Percentiles rank a stretch among this genome's conserved stretches.
Conservation (phyloP, 2,113 vertebrate genomes). For the Corythaeola cristata region DNA sequence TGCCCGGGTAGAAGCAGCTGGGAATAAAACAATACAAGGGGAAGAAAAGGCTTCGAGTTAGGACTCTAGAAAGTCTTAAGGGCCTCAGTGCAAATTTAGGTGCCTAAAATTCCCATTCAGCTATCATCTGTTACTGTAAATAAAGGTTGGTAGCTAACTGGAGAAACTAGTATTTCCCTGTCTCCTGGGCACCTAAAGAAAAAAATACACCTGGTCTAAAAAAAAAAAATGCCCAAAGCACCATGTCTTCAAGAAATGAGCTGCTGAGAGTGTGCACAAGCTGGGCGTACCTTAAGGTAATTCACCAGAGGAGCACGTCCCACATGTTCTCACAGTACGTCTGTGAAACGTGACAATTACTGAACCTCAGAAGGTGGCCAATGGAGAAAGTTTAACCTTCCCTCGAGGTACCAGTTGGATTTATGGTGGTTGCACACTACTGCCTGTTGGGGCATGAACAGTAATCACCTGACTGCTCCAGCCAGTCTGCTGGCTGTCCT, state of each 20-base stretch:
- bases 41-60: neutral
- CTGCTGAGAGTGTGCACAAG: neutral
- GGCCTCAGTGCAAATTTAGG: neutral
- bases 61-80: neutral
- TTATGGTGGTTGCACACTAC: neutral
- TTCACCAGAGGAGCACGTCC: neutral
- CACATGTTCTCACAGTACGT: fast-evolving
- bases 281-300: neutral
- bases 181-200: neutral
- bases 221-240: neutral
- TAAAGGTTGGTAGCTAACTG: neutral
- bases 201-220: neutral
- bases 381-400: neutral
- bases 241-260: neutral
- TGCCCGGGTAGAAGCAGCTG: neutral
- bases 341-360: neutral
- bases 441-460: neutral
- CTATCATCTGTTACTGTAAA: neutral
- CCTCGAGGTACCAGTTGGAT: neutral
- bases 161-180: neutral
- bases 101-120: neutral
- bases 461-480: neutral
- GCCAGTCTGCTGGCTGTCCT: neutral
- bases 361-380: neutral
- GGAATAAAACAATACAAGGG: neutral